Base-by-base conservation (phyloP, 2,113 vertebrate species). In the Anolis sagrei region DNA sequence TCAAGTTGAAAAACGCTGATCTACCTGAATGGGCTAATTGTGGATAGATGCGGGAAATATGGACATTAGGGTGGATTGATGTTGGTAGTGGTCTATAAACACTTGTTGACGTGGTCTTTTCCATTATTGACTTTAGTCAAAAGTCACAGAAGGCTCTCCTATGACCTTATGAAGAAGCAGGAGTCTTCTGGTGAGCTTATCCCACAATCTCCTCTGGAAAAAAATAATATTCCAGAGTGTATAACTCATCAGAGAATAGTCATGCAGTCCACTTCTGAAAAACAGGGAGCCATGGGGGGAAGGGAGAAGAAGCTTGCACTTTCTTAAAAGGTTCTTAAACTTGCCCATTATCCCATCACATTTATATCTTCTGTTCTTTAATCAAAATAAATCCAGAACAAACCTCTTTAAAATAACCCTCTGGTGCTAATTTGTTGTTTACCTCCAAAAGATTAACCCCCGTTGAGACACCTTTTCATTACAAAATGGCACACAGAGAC, bases 401-500 rank as follows among this genome's bases (percentile, higher is more conserved):
- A 84, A 14, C 80, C 80, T 82, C 80, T 68, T 89, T 87, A 90
- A 58, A 92, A 77, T 64, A 92, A 85, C 91, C 78, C 76, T 90
- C 29, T 91, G 87, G 82, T 84, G 29, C 44, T 29, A 92, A 92
- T 80, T 90, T 83, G 48, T 61, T 84, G 44, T 76, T 84, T 93
- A 88, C 80, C 81, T 85, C 74, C 76, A 68, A n/a, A 90, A 87
- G 89, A 90, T 92, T 90, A 90, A 5, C 76, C 85, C 91, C 88
- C 90, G 81, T 88, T 92, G 89, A 76, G 89, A 73, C 0, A 73
- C 32, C 51, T 87, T 92, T 88, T 83, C 61, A 82, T 54, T 81
- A 11, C 49, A 73, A 88, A 92, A 92, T 76, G 3, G 76, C 74
- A 84, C 77, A 86, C 80, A 87, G 87, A 73, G 1, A 13, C 86